Conservation (phyloP, 1,140 invertebrate species). For the Eupeodes corollae region DNA sequence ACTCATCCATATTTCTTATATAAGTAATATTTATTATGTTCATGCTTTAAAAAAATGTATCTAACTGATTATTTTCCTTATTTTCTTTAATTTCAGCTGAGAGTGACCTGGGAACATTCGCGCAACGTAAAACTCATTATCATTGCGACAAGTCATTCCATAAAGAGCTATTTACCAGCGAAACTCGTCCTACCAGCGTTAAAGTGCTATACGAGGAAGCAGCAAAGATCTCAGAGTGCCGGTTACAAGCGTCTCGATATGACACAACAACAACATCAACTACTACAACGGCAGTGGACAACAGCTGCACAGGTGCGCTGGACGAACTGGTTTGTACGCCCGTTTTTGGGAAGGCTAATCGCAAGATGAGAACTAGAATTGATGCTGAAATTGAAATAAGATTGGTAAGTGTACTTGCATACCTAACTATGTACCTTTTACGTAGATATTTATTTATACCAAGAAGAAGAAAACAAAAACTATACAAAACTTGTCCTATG, state of each 20-base stretch:
- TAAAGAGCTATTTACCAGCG: conserved; percentile 55
- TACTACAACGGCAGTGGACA: conserved; percentile 9
- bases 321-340: conserved; percentile 63
- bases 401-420: conserved; percentile 54
- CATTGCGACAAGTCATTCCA: conserved; percentile 47
- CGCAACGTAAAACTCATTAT: conserved; percentile 61
- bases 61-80: conserved; percentile 5
- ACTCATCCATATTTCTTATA: too few species aligned
- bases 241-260: conserved; percentile 18
- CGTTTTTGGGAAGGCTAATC: conserved; percentile 56
- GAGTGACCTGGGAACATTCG: conserved; percentile 73
- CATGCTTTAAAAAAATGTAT: too few species aligned
- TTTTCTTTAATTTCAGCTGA: conserved; percentile 58
- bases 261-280: conserved; percentile 44
- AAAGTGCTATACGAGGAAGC: conserved; percentile 63
- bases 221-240: conserved; percentile 37
- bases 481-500: too few species aligned
- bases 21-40: too few species aligned
- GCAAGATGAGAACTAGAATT: conserved; percentile 52
- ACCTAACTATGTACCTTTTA: neutral
- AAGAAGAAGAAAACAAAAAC: too few species aligned
- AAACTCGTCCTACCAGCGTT: conserved; percentile 47
- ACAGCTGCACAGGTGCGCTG: conserved; percentile 4
- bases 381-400: conserved; percentile 78
- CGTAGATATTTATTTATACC: neutral